Percentiles rank a stretch among this genome's conserved stretches.
phyloP scores from a whole-genome alignment of 1,140 invertebrate species.

The Hydropsyche tenuis region DNA sequence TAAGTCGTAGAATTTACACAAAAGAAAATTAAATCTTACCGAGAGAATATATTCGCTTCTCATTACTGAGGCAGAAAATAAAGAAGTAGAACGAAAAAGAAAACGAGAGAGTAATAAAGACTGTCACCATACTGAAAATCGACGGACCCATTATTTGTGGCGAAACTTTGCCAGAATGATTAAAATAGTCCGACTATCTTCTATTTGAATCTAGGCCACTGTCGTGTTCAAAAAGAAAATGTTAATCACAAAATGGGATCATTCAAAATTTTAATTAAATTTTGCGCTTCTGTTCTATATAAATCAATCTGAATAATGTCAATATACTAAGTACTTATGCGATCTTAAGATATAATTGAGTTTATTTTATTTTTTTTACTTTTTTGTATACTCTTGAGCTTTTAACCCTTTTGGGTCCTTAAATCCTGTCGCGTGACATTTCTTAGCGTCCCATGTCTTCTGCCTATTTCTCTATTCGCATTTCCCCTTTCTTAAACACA shows the following conservation, averaged over 20 bases:
- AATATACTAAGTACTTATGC: too few species aligned
- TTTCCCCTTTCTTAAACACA: too few species aligned
- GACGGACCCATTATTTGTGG: constrained; percentile 33
- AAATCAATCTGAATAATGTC: too few species aligned
- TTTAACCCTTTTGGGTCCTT: too few species aligned
- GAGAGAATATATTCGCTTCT: constrained; percentile 27
- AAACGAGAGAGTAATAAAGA: constrained; percentile 26
- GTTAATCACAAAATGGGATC: neutral
- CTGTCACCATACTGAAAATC: constrained; percentile 30
- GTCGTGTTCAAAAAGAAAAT: neutral
- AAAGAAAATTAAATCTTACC: constrained; percentile 30
- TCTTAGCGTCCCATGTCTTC: too few species aligned
- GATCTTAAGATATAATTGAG: too few species aligned
- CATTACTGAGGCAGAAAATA: constrained; percentile 33
- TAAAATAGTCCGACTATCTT: constrained; percentile 28
- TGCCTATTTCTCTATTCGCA: too few species aligned
- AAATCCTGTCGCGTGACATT: too few species aligned
- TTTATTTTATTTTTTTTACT: too few species aligned
- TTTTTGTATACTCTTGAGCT: too few species aligned
- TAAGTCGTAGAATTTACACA: constrained; percentile 26
- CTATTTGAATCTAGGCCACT: constrained; percentile 2
- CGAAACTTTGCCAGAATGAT: constrained; percentile 27
- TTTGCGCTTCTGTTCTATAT: neutral
- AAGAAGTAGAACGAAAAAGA: constrained; percentile 16
- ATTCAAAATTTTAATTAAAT: constrained; percentile 5